Evolutionary conservation across 2,113 vertebrate species (phyloP).

Genomic region (Apeltes quadracus): DNA sequence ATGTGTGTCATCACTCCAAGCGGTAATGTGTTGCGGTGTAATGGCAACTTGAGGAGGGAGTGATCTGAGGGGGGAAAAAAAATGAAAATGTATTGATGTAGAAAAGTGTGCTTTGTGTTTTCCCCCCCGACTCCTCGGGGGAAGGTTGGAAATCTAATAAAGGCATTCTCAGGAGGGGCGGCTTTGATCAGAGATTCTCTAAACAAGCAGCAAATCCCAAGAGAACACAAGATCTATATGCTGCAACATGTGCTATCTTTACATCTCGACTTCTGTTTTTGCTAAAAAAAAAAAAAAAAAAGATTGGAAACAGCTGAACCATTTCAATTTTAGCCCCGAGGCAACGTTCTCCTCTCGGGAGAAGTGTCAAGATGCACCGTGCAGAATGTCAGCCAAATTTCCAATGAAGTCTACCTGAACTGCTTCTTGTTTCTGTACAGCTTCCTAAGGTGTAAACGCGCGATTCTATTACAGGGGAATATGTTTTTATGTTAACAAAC

Average conservation of each 20-base stretch:
- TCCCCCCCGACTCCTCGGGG: conserved; percentile 66
- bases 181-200: conserved; percentile 82
- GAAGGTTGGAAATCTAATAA: conserved; percentile 85
- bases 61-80: conserved; percentile 55
- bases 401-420: conserved; percentile 62
- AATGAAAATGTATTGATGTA: conserved; percentile 81
- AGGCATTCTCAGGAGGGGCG: conserved; percentile 75
- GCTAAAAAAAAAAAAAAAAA: conserved; percentile 76
- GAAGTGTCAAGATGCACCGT: conserved; percentile 62
- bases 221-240: conserved; percentile 76
- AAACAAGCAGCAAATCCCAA: conserved; percentile 80
- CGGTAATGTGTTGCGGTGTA: conserved; percentile 53
- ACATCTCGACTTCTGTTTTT: conserved; percentile 80
- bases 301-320: conserved; percentile 85
- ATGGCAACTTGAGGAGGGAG: conserved; percentile 59
- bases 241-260: conserved; percentile 80
- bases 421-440: conserved; percentile 38
- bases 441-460: conserved; percentile 60
- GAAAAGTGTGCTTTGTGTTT: conserved; percentile 78
- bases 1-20: conserved; percentile 36
- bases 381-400: conserved; percentile 53
- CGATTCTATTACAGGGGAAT: conserved; percentile 58
- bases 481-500: conserved; percentile 75
- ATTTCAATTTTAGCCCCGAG: conserved; percentile 77
- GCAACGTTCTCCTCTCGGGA: conserved; percentile 75